Percentiles rank a stretch among this genome's conserved stretches.
Conservation (phyloP, 1,140 invertebrate species). For the Plodia interpunctella region DNA sequence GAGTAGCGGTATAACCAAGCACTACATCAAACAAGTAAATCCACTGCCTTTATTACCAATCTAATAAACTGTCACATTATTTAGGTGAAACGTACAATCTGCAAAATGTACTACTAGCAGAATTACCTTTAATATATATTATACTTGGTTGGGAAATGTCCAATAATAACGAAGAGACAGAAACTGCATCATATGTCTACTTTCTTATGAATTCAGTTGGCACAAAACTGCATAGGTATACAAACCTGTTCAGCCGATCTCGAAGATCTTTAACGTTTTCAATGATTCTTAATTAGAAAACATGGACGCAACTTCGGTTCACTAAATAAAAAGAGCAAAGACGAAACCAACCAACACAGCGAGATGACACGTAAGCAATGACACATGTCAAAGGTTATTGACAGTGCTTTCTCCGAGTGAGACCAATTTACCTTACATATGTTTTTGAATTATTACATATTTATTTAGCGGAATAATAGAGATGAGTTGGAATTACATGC, state of each 20-base stretch:
- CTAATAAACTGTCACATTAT: too few relatives aligned
- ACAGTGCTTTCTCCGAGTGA: constrained; percentile 35
- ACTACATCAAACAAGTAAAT: too few relatives aligned
- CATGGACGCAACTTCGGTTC: constrained; percentile 5
- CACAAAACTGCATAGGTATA: neutral
- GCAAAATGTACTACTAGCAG: too few relatives aligned
- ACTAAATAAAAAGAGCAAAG: constrained; percentile 30
- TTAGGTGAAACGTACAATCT: neutral
- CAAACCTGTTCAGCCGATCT: neutral
- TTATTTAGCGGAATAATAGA: too few relatives aligned
- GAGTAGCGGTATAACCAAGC: too few relatives aligned
- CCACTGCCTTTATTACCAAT: too few relatives aligned
- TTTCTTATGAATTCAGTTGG: neutral
- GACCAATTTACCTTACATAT: too few relatives aligned
- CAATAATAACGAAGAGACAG: constrained; percentile 1
- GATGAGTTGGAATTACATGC: too few relatives aligned
- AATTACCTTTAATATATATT: too few relatives aligned
- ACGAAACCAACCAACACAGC: neutral
- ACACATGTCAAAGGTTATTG: constrained; percentile 78
- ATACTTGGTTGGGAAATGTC: neutral
- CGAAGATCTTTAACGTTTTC: neutral
- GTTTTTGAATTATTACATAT: too few relatives aligned
- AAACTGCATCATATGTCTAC: too few relatives aligned
- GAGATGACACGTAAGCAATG: constrained; percentile 74
- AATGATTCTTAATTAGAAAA: too few relatives aligned